Percentiles rank a stretch among this genome's conserved stretches.
phyloP scores from a whole-genome alignment of 2,797 vertebrate genomes.

The Danionella dracula region DNA sequence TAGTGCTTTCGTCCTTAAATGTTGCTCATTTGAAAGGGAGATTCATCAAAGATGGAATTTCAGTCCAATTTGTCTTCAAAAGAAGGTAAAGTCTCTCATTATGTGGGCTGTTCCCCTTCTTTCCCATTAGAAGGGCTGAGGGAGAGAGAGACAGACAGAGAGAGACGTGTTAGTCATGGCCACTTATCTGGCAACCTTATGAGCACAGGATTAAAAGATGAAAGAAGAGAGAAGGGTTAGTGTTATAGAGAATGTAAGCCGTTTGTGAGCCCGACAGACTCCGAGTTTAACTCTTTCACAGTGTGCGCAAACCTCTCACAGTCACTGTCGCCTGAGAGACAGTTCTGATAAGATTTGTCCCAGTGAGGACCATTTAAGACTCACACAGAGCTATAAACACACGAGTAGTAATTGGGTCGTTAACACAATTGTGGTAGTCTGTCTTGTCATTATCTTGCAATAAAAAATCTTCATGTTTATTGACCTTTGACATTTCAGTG shows the following conservation, averaged over 20 bases:
- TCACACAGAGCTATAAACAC: too few species aligned
- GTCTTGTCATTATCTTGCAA: too few species aligned
- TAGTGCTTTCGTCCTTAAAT: constrained; percentile 52
- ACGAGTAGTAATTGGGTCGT: too few species aligned
- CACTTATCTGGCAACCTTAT: constrained; percentile 96
- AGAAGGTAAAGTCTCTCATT: constrained; percentile 77
- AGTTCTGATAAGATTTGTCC: constrained; percentile 53
- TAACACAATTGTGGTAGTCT: neutral
- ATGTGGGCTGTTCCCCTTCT: constrained; percentile 76
- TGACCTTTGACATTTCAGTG: neutral
- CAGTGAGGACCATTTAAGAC: neutral
- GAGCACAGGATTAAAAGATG: constrained; percentile 97
- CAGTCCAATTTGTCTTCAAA: constrained; percentile 78
- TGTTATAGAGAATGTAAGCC: constrained; percentile 85
- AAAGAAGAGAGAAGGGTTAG: constrained; percentile 89
- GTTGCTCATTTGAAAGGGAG: constrained; percentile 62
- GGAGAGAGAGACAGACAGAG: constrained; percentile 40
- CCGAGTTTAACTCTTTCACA: constrained; percentile 63
- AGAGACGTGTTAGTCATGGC: constrained; percentile 87
- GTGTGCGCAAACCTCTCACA: constrained; percentile 66
- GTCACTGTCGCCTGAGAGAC: constrained; percentile 63
- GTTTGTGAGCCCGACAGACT: constrained; percentile 70
- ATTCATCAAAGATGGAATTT: constrained; percentile 74
- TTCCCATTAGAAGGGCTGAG: constrained; percentile 79
- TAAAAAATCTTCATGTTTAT: neutral